Conservation (phyloP, 2,888 invertebrate species). For the Cephonodes hylas region DNA sequence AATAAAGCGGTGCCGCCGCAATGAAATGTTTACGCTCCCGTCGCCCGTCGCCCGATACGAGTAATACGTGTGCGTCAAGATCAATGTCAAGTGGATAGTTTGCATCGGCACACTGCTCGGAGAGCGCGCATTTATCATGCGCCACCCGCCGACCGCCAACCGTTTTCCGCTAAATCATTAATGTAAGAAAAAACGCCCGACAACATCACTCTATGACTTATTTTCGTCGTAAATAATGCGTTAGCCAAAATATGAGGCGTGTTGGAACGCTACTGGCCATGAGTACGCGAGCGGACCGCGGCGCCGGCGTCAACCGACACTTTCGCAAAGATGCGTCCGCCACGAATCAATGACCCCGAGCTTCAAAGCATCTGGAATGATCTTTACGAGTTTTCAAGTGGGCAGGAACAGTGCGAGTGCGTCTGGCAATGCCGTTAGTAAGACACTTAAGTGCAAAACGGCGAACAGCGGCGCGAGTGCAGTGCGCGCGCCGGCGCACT, state of each 20-base stretch:
- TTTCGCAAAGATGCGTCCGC: constrained; percentile 31
- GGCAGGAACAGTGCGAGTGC: constrained; percentile 24
- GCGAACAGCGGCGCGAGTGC: background rate
- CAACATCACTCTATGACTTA: constrained; percentile 29
- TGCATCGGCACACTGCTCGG: constrained; percentile 15
- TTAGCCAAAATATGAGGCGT: constrained; percentile 6
- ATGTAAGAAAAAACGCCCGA: constrained; percentile 9
- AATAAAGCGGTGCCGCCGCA: constrained; percentile 18
- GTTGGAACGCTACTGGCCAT: background rate
- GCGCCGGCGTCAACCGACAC: background rate
- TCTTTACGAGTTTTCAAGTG: constrained; percentile 45
- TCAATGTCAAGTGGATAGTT: constrained; percentile 39
- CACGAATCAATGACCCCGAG: constrained; percentile 49
- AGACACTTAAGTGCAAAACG: background rate
- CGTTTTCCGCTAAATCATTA: background rate
- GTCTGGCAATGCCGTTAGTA: background rate
- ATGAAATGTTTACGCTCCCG: constrained; percentile 24
- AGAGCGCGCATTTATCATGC: background rate
- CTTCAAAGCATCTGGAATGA: constrained; percentile 18
- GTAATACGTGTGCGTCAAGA: constrained; percentile 23
- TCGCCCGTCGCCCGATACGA: background rate
- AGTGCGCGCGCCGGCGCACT: background rate
- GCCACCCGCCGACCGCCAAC: background rate
- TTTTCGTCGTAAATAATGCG: constrained; percentile 36
- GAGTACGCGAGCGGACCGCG: background rate